Evolutionary conservation across 64 coral and sea anemone species (phyloP).

Genomic region (Dendrophyllia cribrosa): DNA sequence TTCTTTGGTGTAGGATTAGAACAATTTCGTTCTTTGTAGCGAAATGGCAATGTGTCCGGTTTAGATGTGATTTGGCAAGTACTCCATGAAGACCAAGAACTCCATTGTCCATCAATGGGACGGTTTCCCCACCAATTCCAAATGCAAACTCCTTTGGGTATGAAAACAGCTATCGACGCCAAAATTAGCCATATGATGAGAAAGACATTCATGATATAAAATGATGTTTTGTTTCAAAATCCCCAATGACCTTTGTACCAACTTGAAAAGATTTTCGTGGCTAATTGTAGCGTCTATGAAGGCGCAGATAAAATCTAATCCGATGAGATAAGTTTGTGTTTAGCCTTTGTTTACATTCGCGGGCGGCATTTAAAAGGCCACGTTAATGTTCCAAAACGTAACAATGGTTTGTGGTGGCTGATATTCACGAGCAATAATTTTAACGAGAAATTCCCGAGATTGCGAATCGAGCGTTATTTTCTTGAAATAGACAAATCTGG

Average conservation of each 20-base stretch:
- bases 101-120: conserved; percentile 81
- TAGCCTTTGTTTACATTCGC: conserved; percentile 1
- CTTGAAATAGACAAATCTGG: background rate
- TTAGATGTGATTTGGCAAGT: conserved; percentile 60
- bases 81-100: conserved; percentile 79
- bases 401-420: background rate
- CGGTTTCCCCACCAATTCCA: conserved; percentile 63
- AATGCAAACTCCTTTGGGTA: background rate
- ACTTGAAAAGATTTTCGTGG: background rate
- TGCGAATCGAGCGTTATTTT: background rate
- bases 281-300: background rate
- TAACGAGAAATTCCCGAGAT: background rate
- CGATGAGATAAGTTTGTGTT: background rate
- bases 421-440: background rate
- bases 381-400: background rate
- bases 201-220: background rate
- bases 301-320: background rate
- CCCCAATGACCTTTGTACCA: background rate
- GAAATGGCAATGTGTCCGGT: conserved; percentile 64
- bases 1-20: conserved; percentile 79
- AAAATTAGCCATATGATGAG: background rate
- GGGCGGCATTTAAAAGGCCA: background rate
- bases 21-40: conserved; percentile 84
- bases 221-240: background rate
- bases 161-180: background rate